Evolutionary conservation across 2,113 vertebrate species (phyloP), one percentile per base, ranked within the genome.

Genomic region (Oreochromis tanganicae): DNA sequence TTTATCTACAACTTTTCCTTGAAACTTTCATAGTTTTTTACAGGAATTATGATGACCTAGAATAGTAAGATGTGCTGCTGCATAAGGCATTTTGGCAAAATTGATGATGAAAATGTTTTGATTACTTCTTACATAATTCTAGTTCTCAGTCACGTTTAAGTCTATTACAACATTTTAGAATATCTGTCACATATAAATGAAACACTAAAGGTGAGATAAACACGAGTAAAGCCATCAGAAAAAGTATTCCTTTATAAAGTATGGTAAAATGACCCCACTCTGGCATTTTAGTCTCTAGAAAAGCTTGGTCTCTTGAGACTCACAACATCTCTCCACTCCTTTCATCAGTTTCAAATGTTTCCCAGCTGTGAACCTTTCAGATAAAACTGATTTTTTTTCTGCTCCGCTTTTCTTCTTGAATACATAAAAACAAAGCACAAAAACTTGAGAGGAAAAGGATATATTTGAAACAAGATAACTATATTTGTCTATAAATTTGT

Each of bases 361-460:
- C 12, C 38, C n/a, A 71, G 38, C 38, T 46, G 38, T 43, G n/a
- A 43, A 46, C 38, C 8, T 71, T 24, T 71, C 12, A 9, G 38
- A 24, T 43, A 14, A 71, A 71, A 71, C 38, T 3, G 66, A 43
- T 71, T 61, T 19, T 68, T 24, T 71, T 6, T 0, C 38, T 73
- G 7, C 38, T 24, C 10, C 7, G 13, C 24, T 73, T 71, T 73
- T 27, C 21, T 21, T 27, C n/a, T 46, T 46, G 68, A 48, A 48
- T 13, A 17, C 21, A 11, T 6, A 73, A 43, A 0, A 41, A 68
- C 17, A 12, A 63, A 63, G n/a, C 38, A 21, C 34, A 38, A 0
- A 46, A 17, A 46, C 8, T 46, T 16, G 0, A 3, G 46, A 46
- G 7, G 0, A 73, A 46, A 46, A 73, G 0, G 0, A 73, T 3